A percentile compares a stretch with the other conserved stretches of the same genome.
Evolutionary conservation across 2,797 vertebrate species (phyloP).

Genomic region (Sebastes kiyomatsui): DNA sequence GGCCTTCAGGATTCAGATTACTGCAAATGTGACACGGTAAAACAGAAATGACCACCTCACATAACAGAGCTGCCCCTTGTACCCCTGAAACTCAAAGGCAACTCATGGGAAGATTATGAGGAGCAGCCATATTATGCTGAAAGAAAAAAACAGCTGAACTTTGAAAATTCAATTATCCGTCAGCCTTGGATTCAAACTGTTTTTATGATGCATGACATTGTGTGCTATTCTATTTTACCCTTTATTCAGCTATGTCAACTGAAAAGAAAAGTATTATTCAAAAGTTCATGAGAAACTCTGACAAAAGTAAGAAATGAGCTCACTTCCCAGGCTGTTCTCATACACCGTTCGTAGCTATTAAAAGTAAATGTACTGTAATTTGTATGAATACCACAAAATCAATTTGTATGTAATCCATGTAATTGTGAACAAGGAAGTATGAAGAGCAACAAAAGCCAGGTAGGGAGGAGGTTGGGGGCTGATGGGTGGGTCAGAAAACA

Average conservation of each 20-base stretch:
- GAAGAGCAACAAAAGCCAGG: not conserved
- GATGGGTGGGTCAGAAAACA: not conserved
- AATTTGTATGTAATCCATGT: too few relatives aligned
- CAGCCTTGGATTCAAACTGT: slow-evolving; percentile 2
- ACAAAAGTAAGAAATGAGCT: not conserved
- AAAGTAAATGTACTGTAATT: too few relatives aligned
- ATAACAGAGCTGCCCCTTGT: not conserved
- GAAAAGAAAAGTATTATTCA: not conserved
- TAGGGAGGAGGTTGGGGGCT: not conserved
- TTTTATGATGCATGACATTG: not conserved
- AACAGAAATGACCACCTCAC: not conserved
- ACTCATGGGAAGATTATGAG: not conserved
- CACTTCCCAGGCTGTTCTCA: too few relatives aligned
- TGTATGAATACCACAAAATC: too few relatives aligned
- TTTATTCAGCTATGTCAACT: not conserved
- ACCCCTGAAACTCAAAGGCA: not conserved
- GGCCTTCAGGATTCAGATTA: slow-evolving; percentile 12
- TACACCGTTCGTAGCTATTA: too few relatives aligned
- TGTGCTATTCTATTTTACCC: not conserved
- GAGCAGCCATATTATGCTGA: slow-evolving; percentile 7
- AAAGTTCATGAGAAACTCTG: not conserved
- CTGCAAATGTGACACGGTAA: slow-evolving; percentile 26
- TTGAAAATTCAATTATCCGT: not conserved
- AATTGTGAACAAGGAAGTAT: not conserved
- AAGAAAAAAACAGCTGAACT: not conserved